Evolutionary conservation across 2,888 invertebrate genomes (phyloP).

Genomic region (Elysia crispata): DNA sequence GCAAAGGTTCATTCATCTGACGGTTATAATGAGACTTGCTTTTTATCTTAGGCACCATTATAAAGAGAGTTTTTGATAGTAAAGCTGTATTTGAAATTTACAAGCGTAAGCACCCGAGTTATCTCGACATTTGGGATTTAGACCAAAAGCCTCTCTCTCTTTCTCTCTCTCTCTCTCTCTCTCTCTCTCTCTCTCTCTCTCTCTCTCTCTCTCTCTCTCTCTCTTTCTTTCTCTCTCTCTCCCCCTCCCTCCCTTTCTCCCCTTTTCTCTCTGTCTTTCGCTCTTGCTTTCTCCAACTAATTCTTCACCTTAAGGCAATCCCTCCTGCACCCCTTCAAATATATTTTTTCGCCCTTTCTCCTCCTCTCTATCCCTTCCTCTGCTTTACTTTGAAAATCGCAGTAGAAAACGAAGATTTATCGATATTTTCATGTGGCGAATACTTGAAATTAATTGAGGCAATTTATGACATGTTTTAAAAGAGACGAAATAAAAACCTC

Average conservation of each 20-base stretch:
- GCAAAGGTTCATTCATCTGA: too few species aligned
- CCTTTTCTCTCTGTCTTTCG: slow-evolving; percentile 9
- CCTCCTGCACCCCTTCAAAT: neutral
- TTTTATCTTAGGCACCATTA: too few species aligned
- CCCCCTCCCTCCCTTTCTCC: slow-evolving; percentile 15
- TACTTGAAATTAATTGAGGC: too few species aligned
- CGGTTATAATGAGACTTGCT: too few species aligned
- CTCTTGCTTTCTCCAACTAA: neutral
- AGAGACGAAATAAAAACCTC: too few species aligned
- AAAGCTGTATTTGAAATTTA: too few species aligned
- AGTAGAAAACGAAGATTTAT: neutral
- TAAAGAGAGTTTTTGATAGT: too few species aligned
- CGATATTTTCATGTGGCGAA: too few species aligned
- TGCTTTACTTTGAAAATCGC: neutral
- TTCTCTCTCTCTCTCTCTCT: neutral
- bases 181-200: neutral
- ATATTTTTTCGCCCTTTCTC: slow-evolving; percentile 2
- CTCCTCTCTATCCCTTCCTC: neutral
- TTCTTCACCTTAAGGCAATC: neutral
- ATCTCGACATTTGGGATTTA: too few species aligned
- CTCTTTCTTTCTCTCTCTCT: neutral
- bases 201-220: neutral
- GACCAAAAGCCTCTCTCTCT: too few species aligned
- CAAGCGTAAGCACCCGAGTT: too few species aligned
- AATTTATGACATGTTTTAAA: too few species aligned